A percentile compares a stretch with the other conserved stretches of the same genome.
Conservation (phyloP, 1,140 invertebrate genomes). For the Panulirus ornatus region DNA sequence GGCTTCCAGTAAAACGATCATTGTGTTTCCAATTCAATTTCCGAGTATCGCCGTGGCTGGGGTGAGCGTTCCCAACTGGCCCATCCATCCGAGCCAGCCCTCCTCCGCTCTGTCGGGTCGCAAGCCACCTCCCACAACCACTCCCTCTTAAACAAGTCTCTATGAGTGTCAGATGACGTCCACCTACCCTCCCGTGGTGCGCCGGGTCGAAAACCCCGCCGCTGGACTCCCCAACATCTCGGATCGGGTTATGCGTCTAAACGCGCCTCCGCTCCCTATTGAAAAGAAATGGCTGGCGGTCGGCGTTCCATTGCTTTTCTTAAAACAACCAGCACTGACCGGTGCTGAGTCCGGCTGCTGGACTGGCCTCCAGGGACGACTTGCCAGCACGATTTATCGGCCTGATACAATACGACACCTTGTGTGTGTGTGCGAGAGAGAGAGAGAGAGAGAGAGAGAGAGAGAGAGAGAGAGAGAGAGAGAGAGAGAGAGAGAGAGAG, state of each 20-base stretch:
- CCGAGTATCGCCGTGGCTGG: slow-evolving; percentile 66
- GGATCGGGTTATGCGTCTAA: slow-evolving; percentile 48
- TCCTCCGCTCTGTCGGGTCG: slow-evolving; percentile 38
- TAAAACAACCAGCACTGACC: slow-evolving; percentile 70
- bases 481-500: too few species aligned
- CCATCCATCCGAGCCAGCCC: slow-evolving; percentile 57
- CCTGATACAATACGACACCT: slow-evolving; percentile 69
- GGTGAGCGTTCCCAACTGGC: slow-evolving; percentile 68
- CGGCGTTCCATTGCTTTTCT: slow-evolving; percentile 70
- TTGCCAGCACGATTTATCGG: slow-evolving; percentile 69
- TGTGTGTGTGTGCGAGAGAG: too few species aligned
- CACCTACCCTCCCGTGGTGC: background rate
- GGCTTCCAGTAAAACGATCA: slow-evolving; percentile 73
- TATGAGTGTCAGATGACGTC: background rate
- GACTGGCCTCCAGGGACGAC: slow-evolving; percentile 63
- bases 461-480: too few species aligned
- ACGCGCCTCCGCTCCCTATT: slow-evolving; percentile 57
- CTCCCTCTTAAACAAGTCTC: slow-evolving; percentile 8
- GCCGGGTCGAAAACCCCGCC: background rate
- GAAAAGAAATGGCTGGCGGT: slow-evolving; percentile 69
- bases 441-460: too few species aligned
- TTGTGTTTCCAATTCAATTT: slow-evolving; percentile 74
- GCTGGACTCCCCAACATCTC: background rate
- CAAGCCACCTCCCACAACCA: slow-evolving; percentile 24
- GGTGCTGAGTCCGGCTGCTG: slow-evolving; percentile 67